Percentiles rank a stretch among this genome's conserved stretches.
phyloP scores from a whole-genome alignment of 1,140 invertebrate species.

The Aphaenogaster rudis region DNA sequence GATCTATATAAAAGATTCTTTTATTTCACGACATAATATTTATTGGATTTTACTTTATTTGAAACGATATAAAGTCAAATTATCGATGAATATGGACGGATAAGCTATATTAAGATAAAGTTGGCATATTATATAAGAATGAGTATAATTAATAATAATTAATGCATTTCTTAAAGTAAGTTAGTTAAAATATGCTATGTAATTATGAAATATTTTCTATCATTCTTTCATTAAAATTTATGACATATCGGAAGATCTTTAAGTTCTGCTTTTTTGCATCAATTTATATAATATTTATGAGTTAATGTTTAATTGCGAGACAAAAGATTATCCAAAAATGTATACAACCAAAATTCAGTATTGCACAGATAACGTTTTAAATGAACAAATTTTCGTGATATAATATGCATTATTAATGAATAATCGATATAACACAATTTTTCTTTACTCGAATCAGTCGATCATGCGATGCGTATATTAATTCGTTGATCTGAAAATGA shows the following conservation, averaged over 20 bases:
- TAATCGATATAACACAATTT: neutral
- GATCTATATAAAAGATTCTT: neutral
- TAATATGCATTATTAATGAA: constrained; percentile 21
- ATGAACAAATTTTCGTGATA: neutral
- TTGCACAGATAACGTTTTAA: neutral
- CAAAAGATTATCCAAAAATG: constrained; percentile 10
- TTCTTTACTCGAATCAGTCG: neutral
- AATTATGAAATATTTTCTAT: neutral
- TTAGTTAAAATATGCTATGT: neutral
- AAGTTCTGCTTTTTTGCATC: neutral
- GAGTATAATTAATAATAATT: neutral
- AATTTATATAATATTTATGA: neutral
- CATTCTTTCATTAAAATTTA: neutral
- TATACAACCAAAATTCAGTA: constrained; percentile 25
- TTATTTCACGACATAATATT: neutral
- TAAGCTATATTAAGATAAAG: neutral
- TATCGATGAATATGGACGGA: neutral
- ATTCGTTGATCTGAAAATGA: neutral
- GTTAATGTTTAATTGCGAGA: neutral
- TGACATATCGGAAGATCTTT: neutral
- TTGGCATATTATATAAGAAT: neutral
- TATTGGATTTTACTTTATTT: neutral
- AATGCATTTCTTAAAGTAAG: neutral
- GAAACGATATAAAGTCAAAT: neutral
- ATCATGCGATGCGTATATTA: neutral